Evolutionary conservation across 37 sponge, comb jelly and placozoan species (phyloP), one percentile per base, ranked within the genome.

Genomic region (Geodia barretti): DNA sequence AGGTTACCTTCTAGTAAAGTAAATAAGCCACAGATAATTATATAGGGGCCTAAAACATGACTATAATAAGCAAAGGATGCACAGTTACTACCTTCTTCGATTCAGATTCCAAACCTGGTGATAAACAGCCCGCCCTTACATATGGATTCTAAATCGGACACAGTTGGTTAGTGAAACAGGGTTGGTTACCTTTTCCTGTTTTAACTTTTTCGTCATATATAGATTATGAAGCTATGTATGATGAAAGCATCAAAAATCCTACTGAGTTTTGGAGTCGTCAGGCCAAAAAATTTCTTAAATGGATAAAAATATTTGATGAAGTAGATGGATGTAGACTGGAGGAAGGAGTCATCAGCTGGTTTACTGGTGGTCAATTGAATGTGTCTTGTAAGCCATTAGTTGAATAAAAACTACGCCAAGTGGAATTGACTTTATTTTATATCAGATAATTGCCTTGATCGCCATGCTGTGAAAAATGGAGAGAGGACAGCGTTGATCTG

Each of bases 331-430:
- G 83, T 62, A 72, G 80, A 29, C 24, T 84, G 64, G 64, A 83
- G 25, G 33, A 34, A 20, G 95, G 95, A 37, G 62, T 74, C 11
- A 80, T 90, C 37, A 79, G 72, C 33, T 94, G 95, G 95, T 94
- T 94, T 73, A 34, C 64, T 4, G 91, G 91, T 34, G 95, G 95
- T 47, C 62, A 78, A 32, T 62, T 94, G 1, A 94, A 94, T 79
- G 88, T 90, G 3, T 87, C 89, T 61, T 86, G 93, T 92, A 85
- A 39, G 63, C 26, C 54, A 47, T 47, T 47, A 47, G 14, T 7
- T 17, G 7, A 7, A 47, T 47, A 17, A 14, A 7, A 47, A 47
- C 54, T 17, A 47, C 11, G 54, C 54, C 54, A 17, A 47, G 11
- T 17, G 14, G 54, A 7, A 47, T 47, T 7, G 7, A 47, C 54